Base-by-base conservation (phyloP, 2,888 invertebrate species). In the Zaprionus bogoriensis region DNA sequence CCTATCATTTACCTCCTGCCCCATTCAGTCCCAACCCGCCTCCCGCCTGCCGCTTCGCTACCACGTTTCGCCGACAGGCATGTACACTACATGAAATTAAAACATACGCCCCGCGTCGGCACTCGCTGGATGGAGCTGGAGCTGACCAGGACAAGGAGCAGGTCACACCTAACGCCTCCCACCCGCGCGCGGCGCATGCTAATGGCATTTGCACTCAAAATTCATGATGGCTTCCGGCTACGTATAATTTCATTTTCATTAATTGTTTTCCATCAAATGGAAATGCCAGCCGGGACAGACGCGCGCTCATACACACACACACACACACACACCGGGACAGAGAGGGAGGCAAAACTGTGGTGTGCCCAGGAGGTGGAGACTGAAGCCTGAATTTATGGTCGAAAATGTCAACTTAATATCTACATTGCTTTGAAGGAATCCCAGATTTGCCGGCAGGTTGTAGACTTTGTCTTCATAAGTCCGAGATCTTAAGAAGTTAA, bases 121-220 rank as follows among this genome's bases (percentile, higher is more conserved):
- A 27, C 36, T 30, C 38, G 28, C 12, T 10, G 25, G n/a, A 4
- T 6, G 9, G 27, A 10, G 9, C 9, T 7, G 4, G n/a, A n/a
- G 38, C 39, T 52, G 68, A 19, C 47, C 32, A n/a, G n/a, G n/a
- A n/a, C n/a, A n/a, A n/a, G n/a, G 32, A 36, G 32, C 53, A 45
- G 10, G 28, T 30, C 38, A 17, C 27, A 27, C n/a, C 23, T 23
- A 17, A 38, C 38, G n/a, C 46, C 42, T 17, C 42, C 17, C 14
- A 20, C 39, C 9, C 46, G 10, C 19, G 19, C 9, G 4, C 10
- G 22, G 42, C 20, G 44, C 61, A 70, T 66, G 72, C 80, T 83
- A 79, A 86, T 83, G 73, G 84, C 64, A 80, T 77, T 80, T 73
- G 65, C 81, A 80, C 84, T 79, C 87, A 77, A 86, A 86, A 86